Percentiles rank a stretch among this genome's conserved stretches.
Evolutionary conservation across 2,797 vertebrate genomes (phyloP).

Genomic region (Silurus lanzhouensis): DNA sequence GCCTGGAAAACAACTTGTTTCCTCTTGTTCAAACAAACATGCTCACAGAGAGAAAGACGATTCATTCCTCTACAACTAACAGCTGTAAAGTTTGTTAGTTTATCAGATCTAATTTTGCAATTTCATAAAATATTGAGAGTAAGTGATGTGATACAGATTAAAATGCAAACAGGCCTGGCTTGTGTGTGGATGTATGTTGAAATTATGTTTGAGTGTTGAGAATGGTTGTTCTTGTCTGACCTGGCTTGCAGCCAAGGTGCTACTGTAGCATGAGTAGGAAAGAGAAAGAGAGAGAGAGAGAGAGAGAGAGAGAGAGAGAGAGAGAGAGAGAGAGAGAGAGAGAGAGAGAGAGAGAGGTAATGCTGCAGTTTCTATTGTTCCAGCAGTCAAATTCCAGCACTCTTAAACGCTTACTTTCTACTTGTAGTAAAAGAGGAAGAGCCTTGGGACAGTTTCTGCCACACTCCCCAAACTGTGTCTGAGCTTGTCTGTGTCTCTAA

Average conservation of each 20-base stretch:
- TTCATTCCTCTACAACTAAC: background rate
- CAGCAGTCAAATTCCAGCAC: background rate
- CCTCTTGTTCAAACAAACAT: background rate
- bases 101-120: constrained; percentile 1
- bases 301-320: constrained; percentile 10
- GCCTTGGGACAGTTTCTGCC: background rate
- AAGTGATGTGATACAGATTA: background rate
- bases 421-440: constrained; percentile 17
- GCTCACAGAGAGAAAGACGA: background rate
- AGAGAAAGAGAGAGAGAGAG: background rate
- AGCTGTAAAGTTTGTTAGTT: constrained; percentile 16
- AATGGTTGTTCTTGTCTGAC: constrained; percentile 28
- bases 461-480: constrained; percentile 20
- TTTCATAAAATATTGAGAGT: background rate
- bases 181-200: constrained; percentile 17
- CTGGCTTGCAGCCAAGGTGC: constrained; percentile 48
- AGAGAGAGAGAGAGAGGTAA: background rate
- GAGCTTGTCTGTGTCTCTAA: constrained; percentile 33
- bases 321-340: background rate
- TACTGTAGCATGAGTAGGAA: constrained; percentile 7
- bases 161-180: constrained; percentile 7
- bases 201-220: constrained; percentile 23
- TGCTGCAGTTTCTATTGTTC: background rate
- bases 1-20: constrained; percentile 56
- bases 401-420: background rate